These are phyloP conservation scores for Xenopus laevis DNA, from an alignment of 2,113 vertebrate species.

Conservation along the genomic window DNA sequence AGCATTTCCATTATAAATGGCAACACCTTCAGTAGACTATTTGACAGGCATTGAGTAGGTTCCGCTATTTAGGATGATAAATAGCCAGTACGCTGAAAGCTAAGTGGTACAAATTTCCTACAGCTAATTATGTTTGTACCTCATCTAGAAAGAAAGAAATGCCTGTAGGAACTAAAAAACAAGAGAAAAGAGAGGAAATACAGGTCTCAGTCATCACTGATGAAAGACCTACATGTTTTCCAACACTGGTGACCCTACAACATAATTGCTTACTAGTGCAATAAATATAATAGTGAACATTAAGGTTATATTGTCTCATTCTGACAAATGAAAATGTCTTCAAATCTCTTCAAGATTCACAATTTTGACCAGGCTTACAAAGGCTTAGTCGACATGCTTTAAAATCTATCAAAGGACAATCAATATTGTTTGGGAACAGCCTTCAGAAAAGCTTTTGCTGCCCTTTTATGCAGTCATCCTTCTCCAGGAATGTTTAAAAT, in stretches of 20 bases:
- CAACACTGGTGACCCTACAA: slow-evolving; percentile 42
- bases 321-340: slow-evolving; percentile 49
- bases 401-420: slow-evolving; percentile 57
- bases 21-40: slow-evolving; percentile 1
- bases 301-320: slow-evolving; percentile 34
- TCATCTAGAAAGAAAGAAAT: slow-evolving; percentile 51
- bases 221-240: slow-evolving; percentile 51
- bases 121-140: slow-evolving; percentile 53
- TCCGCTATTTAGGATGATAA: slow-evolving; percentile 56
- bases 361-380: slow-evolving; percentile 47
- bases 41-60: slow-evolving; percentile 14
- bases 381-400: slow-evolving; percentile 50
- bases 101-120: slow-evolving; percentile 69
- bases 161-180: slow-evolving; percentile 37
- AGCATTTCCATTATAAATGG: background rate
- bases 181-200: slow-evolving; percentile 1
- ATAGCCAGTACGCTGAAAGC: slow-evolving; percentile 66
- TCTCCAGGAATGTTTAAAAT: slow-evolving; percentile 28
- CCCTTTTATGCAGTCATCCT: slow-evolving; percentile 47
- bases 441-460: slow-evolving; percentile 45
- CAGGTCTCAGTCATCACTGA: slow-evolving; percentile 16
- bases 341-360: slow-evolving; percentile 30
- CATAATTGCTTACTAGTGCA: slow-evolving; percentile 52
- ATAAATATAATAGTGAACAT: slow-evolving; percentile 48
- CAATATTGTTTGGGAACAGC: slow-evolving; percentile 64